Base-by-base conservation (phyloP, 2,888 invertebrate genomes). In the Clunio marinus region DNA sequence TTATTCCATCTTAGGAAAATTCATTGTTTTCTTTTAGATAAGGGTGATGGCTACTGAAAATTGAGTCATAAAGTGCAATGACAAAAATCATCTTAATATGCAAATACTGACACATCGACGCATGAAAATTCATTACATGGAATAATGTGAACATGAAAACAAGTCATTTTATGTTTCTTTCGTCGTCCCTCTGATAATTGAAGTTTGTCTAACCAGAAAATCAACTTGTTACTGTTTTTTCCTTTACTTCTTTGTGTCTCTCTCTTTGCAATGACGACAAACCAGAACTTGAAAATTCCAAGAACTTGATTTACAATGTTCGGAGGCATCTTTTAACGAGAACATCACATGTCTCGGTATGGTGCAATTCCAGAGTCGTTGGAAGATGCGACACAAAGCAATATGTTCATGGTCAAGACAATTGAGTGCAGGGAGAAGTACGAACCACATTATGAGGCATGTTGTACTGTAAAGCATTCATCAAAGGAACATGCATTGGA, bases 371-470 rank as follows among this genome's bases (percentile, higher is more conserved):
- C 37, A 20, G 28, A 37, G 51, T 32, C 13, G 13, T 13, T 8
- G 35, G 13, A 32, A 32, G 13, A 51, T 22, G 51, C 17, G 51
- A 51, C 51, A n/a, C 51, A 51, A 51, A 51, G 22, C 51, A 35
- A 63, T 63, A 46, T 63, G 45, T 63, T 46, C 63, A 46, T 27
- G 45, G 63, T 46, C 45, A 63, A 24, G 46, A 25, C 41, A 63
- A 63, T 63, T 46, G 63, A 27, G 45, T 35, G 63, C 57, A 22
- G 27, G 27, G 10, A 57, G 27, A 57, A 57, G 57, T 57, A 57
- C 57, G 57, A 63, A 63, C 63, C 63, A 63, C 63, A 63, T 63
- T 63, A 63, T 63, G 25, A 46, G 28, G 25, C 63, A 63, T 63
- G 46, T 63, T 46, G 63, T 17, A n/a, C 8, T 20, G 45, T 17